Evolutionary conservation across 2,113 vertebrate species (phyloP).

Genomic region (Motacilla tschutschensis): DNA sequence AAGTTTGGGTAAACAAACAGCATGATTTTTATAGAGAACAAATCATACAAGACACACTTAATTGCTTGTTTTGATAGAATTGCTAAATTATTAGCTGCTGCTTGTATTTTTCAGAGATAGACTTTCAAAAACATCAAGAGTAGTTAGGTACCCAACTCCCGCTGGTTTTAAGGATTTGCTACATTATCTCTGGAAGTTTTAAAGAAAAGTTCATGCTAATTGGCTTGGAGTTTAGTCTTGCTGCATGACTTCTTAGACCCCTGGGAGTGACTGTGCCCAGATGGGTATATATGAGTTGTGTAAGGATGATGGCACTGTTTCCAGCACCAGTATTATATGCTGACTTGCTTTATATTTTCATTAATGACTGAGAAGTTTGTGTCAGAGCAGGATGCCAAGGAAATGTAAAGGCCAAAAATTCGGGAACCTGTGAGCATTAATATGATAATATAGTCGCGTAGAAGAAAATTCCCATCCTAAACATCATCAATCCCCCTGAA

Average conservation of each 20-base stretch:
- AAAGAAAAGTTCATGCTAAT: conserved; percentile 13
- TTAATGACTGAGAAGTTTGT: background rate
- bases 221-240: background rate
- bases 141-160: background rate
- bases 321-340: background rate
- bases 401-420: conserved; percentile 5
- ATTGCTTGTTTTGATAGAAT: conserved; percentile 49
- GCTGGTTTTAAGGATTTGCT: conserved; percentile 23
- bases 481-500: background rate
- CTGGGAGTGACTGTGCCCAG: background rate
- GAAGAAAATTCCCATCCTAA: background rate
- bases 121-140: conserved; percentile 8
- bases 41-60: conserved; percentile 53
- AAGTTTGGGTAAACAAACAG: conserved; percentile 51
- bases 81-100: conserved; percentile 42
- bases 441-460: background rate
- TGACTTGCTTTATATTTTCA: conserved; percentile 1
- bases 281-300: background rate
- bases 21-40: conserved; percentile 48
- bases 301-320: background rate
- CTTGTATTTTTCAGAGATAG: conserved; percentile 5
- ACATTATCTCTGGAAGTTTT: conserved; percentile 5
- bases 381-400: background rate
- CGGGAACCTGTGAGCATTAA: background rate
- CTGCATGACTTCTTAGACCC: background rate